Base-by-base conservation (phyloP, 2,113 vertebrate genomes). In the Peromyscus leucopus region DNA sequence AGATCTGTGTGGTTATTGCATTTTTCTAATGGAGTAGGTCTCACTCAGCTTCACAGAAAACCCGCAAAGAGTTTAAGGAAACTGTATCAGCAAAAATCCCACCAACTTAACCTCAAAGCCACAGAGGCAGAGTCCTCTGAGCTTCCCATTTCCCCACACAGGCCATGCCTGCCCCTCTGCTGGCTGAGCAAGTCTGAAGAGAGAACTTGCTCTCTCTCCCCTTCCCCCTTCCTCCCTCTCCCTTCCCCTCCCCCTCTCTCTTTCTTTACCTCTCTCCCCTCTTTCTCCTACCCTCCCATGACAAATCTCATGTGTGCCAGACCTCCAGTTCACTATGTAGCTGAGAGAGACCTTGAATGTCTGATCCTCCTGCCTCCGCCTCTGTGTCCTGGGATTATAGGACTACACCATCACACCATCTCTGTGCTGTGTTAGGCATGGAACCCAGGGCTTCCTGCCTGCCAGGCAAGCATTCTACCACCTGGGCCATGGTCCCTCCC, bases 191-290 rank as follows among this genome's bases (percentile, higher is more conserved):
- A 55, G 17, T 74, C 16, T 59, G 5, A 74, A 57, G n/a, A 39
- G 21, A 36, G 46, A 26, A 6, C 36, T 65, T 61, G 33, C 7
- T 19, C 31, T 88, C 15, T 57, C 59, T 5, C 55, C 8, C 15
- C 28, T 15, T 31, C 7, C 17, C 39, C 31, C 7, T 31, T 13
- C 33, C n/a, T 21, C 8, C 10, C 72, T 82, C 5, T 76, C 46
- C 0, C 28, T 9, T 5, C 0, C 10, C 7, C 22, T 86, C 6
- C 55, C 57, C 39, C 2, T 15, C 3, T 42, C 8, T 46, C 28
- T 15, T 22, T 33, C 83, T 65, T 7, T 63, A 8, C 11, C 7
- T 85, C 51, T n/a, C 9, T 13, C 33, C 80, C 57, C 11, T 39
- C 12, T 15, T 16, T 9, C 36, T 17, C n/a, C 57, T 42, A 24